These are phyloP conservation scores for Scomberomorus guttatus DNA, from an alignment of 2,797 vertebrate species.

Conservation along the genomic window DNA sequence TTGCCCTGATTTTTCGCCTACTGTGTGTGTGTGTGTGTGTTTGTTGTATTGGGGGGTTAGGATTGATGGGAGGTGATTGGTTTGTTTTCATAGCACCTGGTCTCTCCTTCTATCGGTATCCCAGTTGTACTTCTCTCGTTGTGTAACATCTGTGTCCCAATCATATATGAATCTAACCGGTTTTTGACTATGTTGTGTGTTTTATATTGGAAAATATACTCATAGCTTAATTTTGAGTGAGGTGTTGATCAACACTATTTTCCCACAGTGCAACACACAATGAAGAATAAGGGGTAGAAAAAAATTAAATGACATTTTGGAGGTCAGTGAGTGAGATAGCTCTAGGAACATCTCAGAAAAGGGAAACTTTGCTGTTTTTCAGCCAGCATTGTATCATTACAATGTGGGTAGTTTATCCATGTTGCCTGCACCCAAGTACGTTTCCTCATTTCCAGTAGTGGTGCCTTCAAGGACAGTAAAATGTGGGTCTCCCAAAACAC, in stretches of 20 bases:
- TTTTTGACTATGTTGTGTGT: background rate
- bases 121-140: background rate
- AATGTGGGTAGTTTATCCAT: too few relatives aligned
- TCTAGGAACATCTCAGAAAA: background rate
- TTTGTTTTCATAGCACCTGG: constrained; percentile 33
- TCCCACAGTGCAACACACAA: background rate
- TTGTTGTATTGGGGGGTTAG: background rate
- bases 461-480: too few relatives aligned
- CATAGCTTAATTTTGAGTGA: background rate
- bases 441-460: too few relatives aligned
- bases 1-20: too few relatives aligned
- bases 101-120: background rate
- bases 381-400: background rate
- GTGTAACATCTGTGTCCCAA: constrained; percentile 5
- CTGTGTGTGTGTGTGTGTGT: constrained; percentile 1
- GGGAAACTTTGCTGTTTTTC: too few relatives aligned
- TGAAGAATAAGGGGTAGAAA: background rate
- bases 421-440: too few relatives aligned
- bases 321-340: background rate
- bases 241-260: background rate
- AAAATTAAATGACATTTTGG: background rate
- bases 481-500: too few relatives aligned
- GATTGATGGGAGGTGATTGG: background rate
- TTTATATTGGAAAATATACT: background rate
- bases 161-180: background rate